These are phyloP conservation scores for Apis laboriosa DNA, from an alignment of 1,140 invertebrate species.

Conservation along the genomic window DNA sequence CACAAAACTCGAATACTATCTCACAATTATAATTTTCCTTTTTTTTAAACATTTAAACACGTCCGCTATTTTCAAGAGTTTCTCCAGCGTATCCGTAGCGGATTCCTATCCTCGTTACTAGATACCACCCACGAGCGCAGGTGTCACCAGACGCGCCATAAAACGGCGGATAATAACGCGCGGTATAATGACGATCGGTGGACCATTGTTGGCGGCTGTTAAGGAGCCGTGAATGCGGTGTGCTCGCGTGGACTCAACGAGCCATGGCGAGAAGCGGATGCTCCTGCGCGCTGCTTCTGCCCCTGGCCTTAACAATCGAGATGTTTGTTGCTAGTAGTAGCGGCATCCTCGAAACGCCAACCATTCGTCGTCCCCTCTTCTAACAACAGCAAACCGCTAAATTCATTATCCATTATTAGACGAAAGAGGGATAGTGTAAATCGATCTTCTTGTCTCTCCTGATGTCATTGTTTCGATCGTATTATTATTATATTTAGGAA, in stretches of 20 bases:
- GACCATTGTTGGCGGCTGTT: slow-evolving; percentile 63
- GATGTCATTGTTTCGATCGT: slow-evolving; percentile 68
- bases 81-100: not conserved
- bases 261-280: slow-evolving; percentile 72
- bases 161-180: slow-evolving; percentile 51
- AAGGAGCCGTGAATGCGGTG: slow-evolving; percentile 71
- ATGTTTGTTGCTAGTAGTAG: slow-evolving; percentile 23
- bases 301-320: slow-evolving; percentile 50
- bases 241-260: slow-evolving; percentile 76
- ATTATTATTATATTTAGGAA: slow-evolving; percentile 52
- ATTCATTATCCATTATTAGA: not conserved
- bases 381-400: not conserved
- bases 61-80: not conserved
- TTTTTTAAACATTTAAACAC: too few relatives aligned
- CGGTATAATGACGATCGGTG: slow-evolving; percentile 49
- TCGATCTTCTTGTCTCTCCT: too few relatives aligned
- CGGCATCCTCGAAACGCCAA: slow-evolving; percentile 26
- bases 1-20: too few relatives aligned
- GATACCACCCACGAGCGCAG: not conserved
- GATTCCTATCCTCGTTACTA: not conserved
- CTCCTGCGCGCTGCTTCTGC: slow-evolving; percentile 48
- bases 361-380: slow-evolving; percentile 33
- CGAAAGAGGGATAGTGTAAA: too few relatives aligned
- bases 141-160: slow-evolving; percentile 22
- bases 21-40: too few relatives aligned